phyloP scores from a whole-genome alignment of 2,888 invertebrate genomes.

The Drosophila mimica region DNA sequence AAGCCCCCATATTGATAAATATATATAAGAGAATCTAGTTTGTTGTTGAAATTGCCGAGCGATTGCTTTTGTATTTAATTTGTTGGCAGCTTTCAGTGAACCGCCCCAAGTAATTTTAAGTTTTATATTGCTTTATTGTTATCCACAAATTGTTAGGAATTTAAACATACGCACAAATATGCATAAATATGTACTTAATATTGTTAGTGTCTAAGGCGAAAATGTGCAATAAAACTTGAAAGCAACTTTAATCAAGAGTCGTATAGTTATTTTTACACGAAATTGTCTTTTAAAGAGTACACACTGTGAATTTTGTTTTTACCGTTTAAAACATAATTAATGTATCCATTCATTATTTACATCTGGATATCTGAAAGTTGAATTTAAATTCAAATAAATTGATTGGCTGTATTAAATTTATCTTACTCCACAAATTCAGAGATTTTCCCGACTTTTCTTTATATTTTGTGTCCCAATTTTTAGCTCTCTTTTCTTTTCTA shows the following conservation, averaged over 20 bases:
- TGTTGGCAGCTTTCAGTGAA: conserved; percentile 42
- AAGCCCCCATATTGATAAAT: conserved; percentile 20
- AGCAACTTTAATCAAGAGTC: conserved; percentile 16
- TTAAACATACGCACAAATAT: conserved; percentile 23
- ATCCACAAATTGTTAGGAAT: conserved; percentile 62
- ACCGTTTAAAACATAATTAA: not conserved
- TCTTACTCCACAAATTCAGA: not conserved
- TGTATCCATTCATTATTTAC: not conserved
- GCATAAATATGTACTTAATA: conserved; percentile 26
- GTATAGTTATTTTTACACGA: not conserved
- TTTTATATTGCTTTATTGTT: conserved; percentile 73
- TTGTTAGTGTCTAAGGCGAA: conserved; percentile 68
- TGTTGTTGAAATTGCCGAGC: conserved; percentile 35
- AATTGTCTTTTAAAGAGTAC: not conserved
- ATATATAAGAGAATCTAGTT: conserved; percentile 17
- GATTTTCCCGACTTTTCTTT: not conserved
- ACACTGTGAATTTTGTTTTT: not conserved
- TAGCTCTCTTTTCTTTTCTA: not conserved
- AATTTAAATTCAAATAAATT: not conserved
- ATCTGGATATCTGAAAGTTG: not conserved
- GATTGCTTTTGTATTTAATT: conserved; percentile 38
- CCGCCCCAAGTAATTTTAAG: conserved; percentile 44
- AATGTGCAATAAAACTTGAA: conserved; percentile 65
- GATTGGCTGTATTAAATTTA: not conserved
- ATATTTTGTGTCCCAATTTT: not conserved